These are phyloP conservation scores for Sebastes aleutianus DNA, from an alignment of 2,797 vertebrate genomes.

Conservation along the genomic window DNA sequence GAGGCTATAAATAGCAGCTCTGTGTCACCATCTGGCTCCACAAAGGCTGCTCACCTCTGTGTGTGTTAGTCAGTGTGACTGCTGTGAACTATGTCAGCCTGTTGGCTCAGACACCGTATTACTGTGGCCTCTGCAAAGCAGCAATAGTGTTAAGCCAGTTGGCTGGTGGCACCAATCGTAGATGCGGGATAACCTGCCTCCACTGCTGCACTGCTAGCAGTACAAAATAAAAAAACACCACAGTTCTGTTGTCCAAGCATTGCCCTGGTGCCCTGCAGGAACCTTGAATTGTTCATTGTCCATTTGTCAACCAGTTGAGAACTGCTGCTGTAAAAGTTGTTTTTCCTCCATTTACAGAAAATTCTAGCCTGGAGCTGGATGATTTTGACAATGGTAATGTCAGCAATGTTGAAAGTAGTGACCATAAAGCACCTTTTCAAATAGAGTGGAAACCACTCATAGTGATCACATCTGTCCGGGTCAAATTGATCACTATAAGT, in stretches of 20 bases:
- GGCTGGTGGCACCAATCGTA: slow-evolving; percentile 32
- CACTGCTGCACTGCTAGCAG: background rate
- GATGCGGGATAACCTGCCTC: slow-evolving; percentile 36
- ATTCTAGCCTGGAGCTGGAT: background rate
- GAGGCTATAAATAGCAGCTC: slow-evolving; percentile 65
- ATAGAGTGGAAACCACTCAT: background rate
- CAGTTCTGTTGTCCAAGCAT: slow-evolving; percentile 1
- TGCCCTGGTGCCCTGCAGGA: slow-evolving; percentile 15
- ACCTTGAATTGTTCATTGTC: slow-evolving; percentile 13
- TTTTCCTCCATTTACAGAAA: slow-evolving; percentile 26
- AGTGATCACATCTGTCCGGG: no score
- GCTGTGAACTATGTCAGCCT: slow-evolving; percentile 63
- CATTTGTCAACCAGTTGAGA: slow-evolving; percentile 11
- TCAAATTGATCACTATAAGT: no score
- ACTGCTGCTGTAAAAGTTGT: background rate
- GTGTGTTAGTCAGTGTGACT: slow-evolving; percentile 59
- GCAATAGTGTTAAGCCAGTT: slow-evolving; percentile 46
- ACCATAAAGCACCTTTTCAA: background rate
- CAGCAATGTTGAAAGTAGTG: background rate
- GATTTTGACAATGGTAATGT: background rate
- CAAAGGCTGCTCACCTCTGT: slow-evolving; percentile 66
- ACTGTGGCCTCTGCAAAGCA: slow-evolving; percentile 57
- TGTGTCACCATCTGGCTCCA: slow-evolving; percentile 73
- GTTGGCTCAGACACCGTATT: slow-evolving; percentile 54
- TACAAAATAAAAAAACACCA: background rate